Evolutionary conservation across 2,888 invertebrate genomes (phyloP), one percentile per base, ranked within the genome.

Genomic region (Dryocosmus kuriphilus): DNA sequence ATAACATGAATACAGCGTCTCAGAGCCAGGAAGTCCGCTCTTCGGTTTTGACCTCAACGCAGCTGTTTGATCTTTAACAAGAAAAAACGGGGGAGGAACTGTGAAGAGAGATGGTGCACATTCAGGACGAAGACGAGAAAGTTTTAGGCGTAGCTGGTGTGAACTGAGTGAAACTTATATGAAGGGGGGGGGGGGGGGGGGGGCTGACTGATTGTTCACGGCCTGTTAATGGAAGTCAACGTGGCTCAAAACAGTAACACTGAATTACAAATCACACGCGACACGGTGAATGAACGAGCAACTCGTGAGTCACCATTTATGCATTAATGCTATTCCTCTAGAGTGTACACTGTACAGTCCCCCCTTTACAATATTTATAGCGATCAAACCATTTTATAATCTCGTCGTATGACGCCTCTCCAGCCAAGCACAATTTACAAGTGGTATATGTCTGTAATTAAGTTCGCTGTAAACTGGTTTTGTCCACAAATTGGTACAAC

Each of bases 111-210:
- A 46, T 46, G 19, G 9, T 41, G 41, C 27, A 8, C 46, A 46
- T 35, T 60, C 77, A 60, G 76, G 35, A 41, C 62, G 74, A 24
- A 63, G n/a, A 24, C 51, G 81, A 78, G 81, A 81, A 81, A 81
- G 81, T 80, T 80, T 75, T 73, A 76, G 78, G 77, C 67, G 77
- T 74, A 73, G 74, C 77, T 79, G 79, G 79, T 80, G 79, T 67
- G 60, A 67, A 67, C 24, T 6, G 16, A 41, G 67, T 67, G 67
- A 67, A 67, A 71, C n/a, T 71, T 71, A 46, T 30, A 30, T 41
- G 30, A 5, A 38, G 22, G 24, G 63, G 35, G 35, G 35, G 35
- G 16, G 19, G 63, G 35, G 63, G 46, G 41, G 41, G 19, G 19
- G 5, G 24, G 16, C 19, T 41, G 27, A 77, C 79, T 77, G 80